Evolutionary conservation across 2,113 vertebrate genomes (phyloP).

Genomic region (Anarrhichthys ocellatus): DNA sequence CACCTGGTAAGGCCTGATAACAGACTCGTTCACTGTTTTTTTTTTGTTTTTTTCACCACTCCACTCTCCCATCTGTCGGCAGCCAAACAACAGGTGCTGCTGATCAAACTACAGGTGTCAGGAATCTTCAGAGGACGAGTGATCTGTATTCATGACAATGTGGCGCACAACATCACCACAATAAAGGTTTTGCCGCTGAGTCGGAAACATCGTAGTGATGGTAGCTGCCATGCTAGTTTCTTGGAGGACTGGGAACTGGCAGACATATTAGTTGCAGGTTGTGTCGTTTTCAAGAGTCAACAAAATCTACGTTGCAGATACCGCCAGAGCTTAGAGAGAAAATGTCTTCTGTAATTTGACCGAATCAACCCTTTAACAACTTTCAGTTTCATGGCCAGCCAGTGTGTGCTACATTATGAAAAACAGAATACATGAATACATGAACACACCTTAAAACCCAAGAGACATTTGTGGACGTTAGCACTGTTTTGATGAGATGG

Average conservation of each 20-base stretch:
- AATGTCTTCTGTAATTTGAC: not conserved
- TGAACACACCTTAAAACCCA: constrained; percentile 19
- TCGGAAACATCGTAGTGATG: not conserved
- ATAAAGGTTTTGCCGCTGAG: constrained; percentile 23
- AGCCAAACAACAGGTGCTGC: constrained; percentile 57
- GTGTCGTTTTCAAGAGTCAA: not conserved
- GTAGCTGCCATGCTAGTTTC: not conserved
- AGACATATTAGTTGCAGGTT: not conserved
- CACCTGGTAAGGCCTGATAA: constrained; percentile 88
- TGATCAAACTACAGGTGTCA: constrained; percentile 52
- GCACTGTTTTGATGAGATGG: constrained; percentile 43
- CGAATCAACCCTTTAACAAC: not conserved
- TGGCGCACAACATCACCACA: not conserved
- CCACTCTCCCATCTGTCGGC: constrained; percentile 44
- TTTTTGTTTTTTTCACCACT: not conserved
- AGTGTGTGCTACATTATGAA: not conserved
- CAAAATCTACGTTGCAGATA: too few relatives aligned
- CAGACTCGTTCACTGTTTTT: not conserved
- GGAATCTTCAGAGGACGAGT: constrained; percentile 31
- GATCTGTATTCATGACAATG: constrained; percentile 40
- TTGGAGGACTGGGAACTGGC: not conserved
- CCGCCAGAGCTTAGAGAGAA: not conserved
- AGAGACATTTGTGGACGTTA: constrained; percentile 39
- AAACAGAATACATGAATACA: constrained; percentile 12
- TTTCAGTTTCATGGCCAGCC: not conserved